These are phyloP conservation scores for Daubentonia madagascariensis DNA, from an alignment of 2,113 vertebrate species.

Conservation along the genomic window DNA sequence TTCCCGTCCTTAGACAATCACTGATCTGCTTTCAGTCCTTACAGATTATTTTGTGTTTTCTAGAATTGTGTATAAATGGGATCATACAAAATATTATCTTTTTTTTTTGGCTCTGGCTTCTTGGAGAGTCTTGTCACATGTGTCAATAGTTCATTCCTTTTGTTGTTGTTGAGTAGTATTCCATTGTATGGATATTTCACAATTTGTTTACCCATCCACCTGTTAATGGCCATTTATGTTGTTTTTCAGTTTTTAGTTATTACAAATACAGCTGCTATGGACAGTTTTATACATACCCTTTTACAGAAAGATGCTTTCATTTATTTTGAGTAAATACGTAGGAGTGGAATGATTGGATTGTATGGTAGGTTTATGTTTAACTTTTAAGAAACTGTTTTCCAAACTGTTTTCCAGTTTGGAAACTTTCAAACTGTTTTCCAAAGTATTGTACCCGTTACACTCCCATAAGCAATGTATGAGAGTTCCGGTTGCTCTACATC, in stretches of 20 bases:
- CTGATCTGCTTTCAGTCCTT: background rate
- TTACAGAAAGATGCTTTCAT: background rate
- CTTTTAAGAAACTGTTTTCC: background rate
- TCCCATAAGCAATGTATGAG: background rate
- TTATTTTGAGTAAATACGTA: background rate
- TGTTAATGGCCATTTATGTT: background rate
- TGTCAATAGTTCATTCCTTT: background rate
- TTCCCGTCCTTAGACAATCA: background rate
- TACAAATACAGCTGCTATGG: background rate
- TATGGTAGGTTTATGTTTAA: background rate
- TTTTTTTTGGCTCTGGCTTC: background rate
- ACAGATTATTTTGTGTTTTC: background rate
- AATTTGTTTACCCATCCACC: background rate
- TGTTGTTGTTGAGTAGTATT: background rate
- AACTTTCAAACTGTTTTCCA: background rate
- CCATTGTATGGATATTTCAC: background rate
- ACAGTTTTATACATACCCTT: background rate
- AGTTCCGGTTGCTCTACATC: background rate
- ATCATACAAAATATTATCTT: background rate
- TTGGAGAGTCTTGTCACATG: background rate
- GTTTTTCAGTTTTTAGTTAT: slow-evolving; percentile 23
- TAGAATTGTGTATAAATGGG: background rate
- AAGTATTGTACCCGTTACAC: background rate
- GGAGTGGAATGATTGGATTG: background rate
- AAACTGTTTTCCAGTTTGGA: no score